Conservation (phyloP, 2,113 vertebrate genomes). For the Tylochromis polylepis region DNA sequence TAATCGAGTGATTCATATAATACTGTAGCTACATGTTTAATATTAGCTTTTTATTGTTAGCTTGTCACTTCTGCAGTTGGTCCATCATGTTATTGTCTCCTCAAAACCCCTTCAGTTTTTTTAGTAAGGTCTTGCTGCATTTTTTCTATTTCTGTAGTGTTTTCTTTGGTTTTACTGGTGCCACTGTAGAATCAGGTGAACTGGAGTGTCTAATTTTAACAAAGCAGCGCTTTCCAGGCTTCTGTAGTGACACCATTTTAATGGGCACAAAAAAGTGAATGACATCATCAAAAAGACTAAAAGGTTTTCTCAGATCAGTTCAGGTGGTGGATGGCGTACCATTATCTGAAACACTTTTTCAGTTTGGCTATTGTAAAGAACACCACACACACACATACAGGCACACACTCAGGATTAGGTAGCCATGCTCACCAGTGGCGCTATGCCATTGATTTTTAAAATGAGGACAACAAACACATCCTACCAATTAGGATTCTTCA, state of each 20-base stretch:
- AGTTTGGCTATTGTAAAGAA: neutral
- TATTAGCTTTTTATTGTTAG: neutral
- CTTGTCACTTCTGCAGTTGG: neutral
- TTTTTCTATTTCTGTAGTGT: neutral
- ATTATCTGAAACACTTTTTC: neutral
- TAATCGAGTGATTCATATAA: neutral
- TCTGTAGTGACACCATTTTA: neutral
- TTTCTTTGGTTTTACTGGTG: neutral
- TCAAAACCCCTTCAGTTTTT: neutral
- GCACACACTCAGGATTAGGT: neutral
- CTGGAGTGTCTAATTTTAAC: neutral
- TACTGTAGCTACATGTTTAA: neutral
- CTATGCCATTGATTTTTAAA: neutral
- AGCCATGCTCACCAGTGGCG: neutral
- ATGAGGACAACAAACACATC: neutral
- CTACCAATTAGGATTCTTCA: neutral
- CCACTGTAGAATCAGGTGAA: neutral
- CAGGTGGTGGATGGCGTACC: neutral
- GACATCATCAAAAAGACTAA: neutral
- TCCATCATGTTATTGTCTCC: neutral
- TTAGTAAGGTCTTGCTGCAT: rapidly evolving
- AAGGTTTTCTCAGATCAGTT: neutral
- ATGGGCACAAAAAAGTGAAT: neutral
- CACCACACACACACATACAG: neutral
- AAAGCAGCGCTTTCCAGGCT: neutral